Percentiles rank a stretch among this genome's conserved stretches.
These are phyloP conservation scores for Oryzaephilus surinamensis DNA, from an alignment of 1,140 invertebrate genomes.

Conservation along the genomic window DNA sequence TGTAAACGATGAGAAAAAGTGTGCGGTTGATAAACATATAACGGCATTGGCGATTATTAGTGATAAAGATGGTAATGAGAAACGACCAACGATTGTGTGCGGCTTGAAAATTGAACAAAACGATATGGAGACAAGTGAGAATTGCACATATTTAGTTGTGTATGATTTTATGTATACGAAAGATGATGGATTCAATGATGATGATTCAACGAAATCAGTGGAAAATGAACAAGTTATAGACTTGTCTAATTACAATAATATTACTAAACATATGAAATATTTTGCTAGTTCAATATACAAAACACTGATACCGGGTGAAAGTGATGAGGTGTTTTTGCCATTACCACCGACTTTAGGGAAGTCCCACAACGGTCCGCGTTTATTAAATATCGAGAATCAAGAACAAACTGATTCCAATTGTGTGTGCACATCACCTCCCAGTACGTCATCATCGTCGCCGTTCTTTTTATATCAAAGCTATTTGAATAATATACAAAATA, in stretches of 20 bases:
- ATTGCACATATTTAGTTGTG: constrained; percentile 42
- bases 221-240: constrained; percentile 3
- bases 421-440: constrained; percentile 15
- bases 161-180: constrained; percentile 46
- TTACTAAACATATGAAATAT: constrained; percentile 22
- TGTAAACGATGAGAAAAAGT: constrained; percentile 7
- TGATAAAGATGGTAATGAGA: constrained; percentile 17
- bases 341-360: constrained; percentile 13
- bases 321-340: constrained; percentile 32
- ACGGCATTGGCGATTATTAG: constrained; percentile 44
- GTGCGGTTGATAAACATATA: constrained; percentile 35
- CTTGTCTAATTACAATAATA: constrained; percentile 7
- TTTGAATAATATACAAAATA: no score
- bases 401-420: no score
- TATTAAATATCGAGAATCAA: constrained; percentile 22
- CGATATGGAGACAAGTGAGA: constrained; percentile 10
- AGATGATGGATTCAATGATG: constrained; percentile 17
- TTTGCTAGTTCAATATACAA: constrained; percentile 31
- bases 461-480: no score
- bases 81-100: constrained; percentile 30
- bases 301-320: constrained; percentile 32
- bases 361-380: constrained; percentile 23
- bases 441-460: no score
- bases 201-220: constrained; percentile 3
- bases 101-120: constrained; percentile 25